Percentiles rank a stretch among this genome's conserved stretches.
Evolutionary conservation across 2,797 vertebrate species (phyloP).

Genomic region (Nothura maculosa): DNA sequence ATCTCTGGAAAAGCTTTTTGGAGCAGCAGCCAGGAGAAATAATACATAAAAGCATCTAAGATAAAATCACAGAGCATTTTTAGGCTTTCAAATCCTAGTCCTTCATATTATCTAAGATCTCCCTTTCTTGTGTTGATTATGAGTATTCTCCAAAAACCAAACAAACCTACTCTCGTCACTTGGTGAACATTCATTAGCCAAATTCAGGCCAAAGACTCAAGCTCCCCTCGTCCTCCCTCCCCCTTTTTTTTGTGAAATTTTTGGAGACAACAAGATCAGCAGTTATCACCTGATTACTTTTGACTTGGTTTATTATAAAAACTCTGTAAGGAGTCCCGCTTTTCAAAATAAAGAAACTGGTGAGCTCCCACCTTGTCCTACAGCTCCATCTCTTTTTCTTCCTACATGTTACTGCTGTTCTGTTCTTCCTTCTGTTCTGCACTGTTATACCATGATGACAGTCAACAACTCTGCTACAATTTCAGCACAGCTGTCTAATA

Average conservation of each 20-base stretch:
- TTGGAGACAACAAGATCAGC: background rate
- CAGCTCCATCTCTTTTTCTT: background rate
- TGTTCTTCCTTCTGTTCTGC: background rate
- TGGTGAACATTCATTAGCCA: background rate
- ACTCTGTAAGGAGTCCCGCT: background rate
- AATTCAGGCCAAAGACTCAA: background rate
- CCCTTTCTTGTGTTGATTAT: background rate
- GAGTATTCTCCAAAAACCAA: background rate
- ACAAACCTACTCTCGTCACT: background rate
- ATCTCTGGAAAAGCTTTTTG: background rate
- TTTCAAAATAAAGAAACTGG: background rate
- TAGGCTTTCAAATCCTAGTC: background rate
- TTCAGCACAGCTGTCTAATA: fast-evolving
- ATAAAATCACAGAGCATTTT: background rate
- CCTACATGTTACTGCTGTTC: background rate
- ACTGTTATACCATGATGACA: fast-evolving
- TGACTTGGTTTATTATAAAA: background rate
- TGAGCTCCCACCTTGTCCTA: background rate
- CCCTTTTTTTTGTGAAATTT: background rate
- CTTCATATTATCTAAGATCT: background rate
- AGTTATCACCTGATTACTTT: background rate
- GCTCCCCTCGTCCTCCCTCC: no score
- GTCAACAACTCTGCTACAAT: background rate
- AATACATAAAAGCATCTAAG: background rate
- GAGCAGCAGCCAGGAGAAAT: background rate